Percentiles rank a stretch among this genome's conserved stretches.
phyloP scores from a whole-genome alignment of 2,797 vertebrate species.

The Enteromius trimaculatus region DNA sequence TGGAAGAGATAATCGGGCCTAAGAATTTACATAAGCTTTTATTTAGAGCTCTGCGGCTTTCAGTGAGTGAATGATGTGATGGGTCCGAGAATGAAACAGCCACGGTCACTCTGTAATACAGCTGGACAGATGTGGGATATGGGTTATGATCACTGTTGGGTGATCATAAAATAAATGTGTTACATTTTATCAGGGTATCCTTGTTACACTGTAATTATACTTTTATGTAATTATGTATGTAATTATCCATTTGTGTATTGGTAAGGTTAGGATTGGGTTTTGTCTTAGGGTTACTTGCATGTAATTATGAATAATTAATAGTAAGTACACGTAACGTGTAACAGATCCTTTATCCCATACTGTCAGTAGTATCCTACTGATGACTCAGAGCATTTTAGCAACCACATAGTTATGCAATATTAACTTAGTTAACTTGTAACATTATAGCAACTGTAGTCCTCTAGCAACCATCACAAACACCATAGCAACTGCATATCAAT shows the following conservation, averaged over 20 bases:
- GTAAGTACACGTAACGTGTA: too few relatives aligned
- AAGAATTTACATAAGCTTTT: slow-evolving; percentile 48
- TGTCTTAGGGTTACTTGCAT: too few relatives aligned
- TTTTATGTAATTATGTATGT: too few relatives aligned
- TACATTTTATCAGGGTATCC: too few relatives aligned
- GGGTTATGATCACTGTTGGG: not conserved
- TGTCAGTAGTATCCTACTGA: not conserved
- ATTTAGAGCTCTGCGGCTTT: slow-evolving; percentile 17
- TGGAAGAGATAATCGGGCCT: slow-evolving; percentile 28
- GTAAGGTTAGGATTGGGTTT: too few relatives aligned
- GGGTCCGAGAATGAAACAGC: not conserved
- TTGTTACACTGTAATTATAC: too few relatives aligned
- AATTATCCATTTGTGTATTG: too few relatives aligned
- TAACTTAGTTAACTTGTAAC: not conserved
- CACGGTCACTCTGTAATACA: not conserved
- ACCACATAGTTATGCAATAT: not conserved
- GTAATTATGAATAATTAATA: too few relatives aligned
- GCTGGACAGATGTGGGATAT: not conserved
- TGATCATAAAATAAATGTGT: too few relatives aligned
- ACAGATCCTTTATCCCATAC: too few relatives aligned
- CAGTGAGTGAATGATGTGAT: slow-evolving; percentile 19
- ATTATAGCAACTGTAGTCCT: not conserved
- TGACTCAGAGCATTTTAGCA: not conserved
- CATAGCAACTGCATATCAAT: not conserved
- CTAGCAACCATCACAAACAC: not conserved